Percentiles rank a stretch among this genome's conserved stretches.
Conservation (phyloP, 2,888 invertebrate species). For the Onchidella celtica region DNA sequence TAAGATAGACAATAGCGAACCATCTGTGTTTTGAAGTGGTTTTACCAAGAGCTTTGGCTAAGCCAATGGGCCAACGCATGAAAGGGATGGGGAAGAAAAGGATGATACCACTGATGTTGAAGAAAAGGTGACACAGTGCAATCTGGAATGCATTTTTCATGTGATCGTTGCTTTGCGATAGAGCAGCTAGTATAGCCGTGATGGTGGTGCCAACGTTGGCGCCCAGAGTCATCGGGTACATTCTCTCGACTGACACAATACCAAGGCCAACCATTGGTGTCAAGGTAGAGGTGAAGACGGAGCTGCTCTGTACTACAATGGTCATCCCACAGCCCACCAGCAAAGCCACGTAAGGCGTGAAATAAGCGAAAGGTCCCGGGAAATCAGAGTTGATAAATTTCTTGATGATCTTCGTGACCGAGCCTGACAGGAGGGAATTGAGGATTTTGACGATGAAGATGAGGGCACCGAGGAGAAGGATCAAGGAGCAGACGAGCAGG, state of each 20-base stretch:
- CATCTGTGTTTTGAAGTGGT: slow-evolving; percentile 83
- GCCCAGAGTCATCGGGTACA: slow-evolving; percentile 74
- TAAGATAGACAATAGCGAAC: slow-evolving; percentile 82
- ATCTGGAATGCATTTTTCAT: slow-evolving; percentile 62
- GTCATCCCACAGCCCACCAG: slow-evolving; percentile 68
- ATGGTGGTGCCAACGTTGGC: slow-evolving; percentile 77
- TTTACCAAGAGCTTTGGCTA: slow-evolving; percentile 82
- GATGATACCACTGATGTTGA: slow-evolving; percentile 82
- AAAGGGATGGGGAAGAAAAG: slow-evolving; percentile 83
- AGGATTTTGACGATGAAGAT: slow-evolving; percentile 73
- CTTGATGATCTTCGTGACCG: slow-evolving; percentile 66
- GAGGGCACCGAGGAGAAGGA: slow-evolving; percentile 63
- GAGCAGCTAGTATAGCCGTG: slow-evolving; percentile 53
- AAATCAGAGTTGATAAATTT: slow-evolving; percentile 71
- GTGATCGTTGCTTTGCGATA: slow-evolving; percentile 33
- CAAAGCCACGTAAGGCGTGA: slow-evolving; percentile 71
- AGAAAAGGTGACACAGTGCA: slow-evolving; percentile 83
- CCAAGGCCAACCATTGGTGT: slow-evolving; percentile 75
- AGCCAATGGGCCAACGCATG: slow-evolving; percentile 81
- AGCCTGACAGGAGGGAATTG: slow-evolving; percentile 65
- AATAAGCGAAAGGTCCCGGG: slow-evolving; percentile 63
- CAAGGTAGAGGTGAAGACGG: slow-evolving; percentile 73
- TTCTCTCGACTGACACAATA: slow-evolving; percentile 68
- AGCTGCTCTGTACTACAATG: slow-evolving; percentile 72
- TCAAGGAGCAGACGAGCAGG: slow-evolving; percentile 63